Evolutionary conservation across 1,140 invertebrate genomes (phyloP), one percentile per base, ranked within the genome.

Genomic region (Diabrotica undecimpunctata): DNA sequence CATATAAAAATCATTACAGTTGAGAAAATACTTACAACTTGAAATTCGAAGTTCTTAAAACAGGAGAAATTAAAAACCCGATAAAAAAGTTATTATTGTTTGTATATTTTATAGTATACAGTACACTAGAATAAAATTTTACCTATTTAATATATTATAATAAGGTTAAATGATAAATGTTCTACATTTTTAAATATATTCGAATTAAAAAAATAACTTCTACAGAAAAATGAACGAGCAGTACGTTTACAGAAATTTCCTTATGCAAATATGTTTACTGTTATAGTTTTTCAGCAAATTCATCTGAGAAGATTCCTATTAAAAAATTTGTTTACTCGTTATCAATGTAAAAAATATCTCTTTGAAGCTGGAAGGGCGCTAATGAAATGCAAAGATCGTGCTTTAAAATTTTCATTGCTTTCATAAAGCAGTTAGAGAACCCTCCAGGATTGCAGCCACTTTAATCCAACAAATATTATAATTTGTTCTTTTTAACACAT

Each of bases 271-370:
- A 46, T 46, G 41, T 46, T 5, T 46, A 46, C 41, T 46, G 41
- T 46, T 46, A 6, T 46, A 46, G 41, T 46, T 46, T 46, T 46
- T 46, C 41, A 46, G 41, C 41, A 46, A 10, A 5, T 46, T 46
- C 41, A 57, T 35, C 55, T 14, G 53, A 51, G 39, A 66, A 61
- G 52, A 46, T 51, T 57, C 64, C 62, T 68, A 68, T 68, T 66
- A 66, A 63, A 66, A 68, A 68, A 68, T 68, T 59, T 66, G 63
- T 68, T 68, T 63, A 63, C 67, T 68, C 67, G 67, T 68, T 68
- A 68, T 61, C 67, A 61, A 53, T 59, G 67, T 66, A 63, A 68
- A 62, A 68, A 68, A 68, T 68, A 62, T 61, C 64, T 66, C 56
- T 52, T 66, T 64, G 58, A 56, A 58, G 51, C 35, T 54, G 35